phyloP scores from a whole-genome alignment of 2,797 vertebrate genomes.

The Pseudochromis fuscus region DNA sequence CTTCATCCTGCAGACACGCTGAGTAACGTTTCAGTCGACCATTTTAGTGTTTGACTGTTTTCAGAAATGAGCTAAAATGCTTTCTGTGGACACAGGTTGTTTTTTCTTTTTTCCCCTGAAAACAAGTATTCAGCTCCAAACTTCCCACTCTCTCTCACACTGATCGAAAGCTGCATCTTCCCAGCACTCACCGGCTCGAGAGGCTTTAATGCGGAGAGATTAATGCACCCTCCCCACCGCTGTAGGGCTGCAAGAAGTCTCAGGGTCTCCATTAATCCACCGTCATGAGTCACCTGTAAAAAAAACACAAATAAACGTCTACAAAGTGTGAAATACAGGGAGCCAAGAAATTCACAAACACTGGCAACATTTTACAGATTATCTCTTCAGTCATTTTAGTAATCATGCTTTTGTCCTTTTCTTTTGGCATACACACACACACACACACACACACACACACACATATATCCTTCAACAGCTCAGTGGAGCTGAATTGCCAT shows the following conservation, averaged over 20 bases:
- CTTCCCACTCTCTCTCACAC: constrained; percentile 7
- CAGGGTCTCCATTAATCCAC: constrained; percentile 58
- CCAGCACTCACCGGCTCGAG: constrained; percentile 34
- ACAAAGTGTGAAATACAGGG: constrained; percentile 17
- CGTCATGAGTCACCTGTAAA: constrained; percentile 50
- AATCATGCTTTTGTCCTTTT: constrained; percentile 59
- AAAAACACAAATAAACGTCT: constrained; percentile 46
- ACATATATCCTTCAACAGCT: constrained; percentile 58
- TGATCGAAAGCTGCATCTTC: constrained; percentile 18
- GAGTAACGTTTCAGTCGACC: too few relatives aligned
- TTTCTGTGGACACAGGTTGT: too few relatives aligned
- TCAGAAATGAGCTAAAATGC: too few relatives aligned
- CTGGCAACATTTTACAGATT: constrained; percentile 44
- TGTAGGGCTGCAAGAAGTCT: constrained; percentile 33
- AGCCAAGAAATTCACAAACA: constrained; percentile 38
- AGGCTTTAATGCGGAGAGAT: constrained; percentile 52
- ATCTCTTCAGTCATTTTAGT: constrained; percentile 54
- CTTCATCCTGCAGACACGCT: too few relatives aligned
- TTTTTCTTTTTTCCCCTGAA: too few relatives aligned
- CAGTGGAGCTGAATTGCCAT: constrained; percentile 74
- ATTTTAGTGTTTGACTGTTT: too few relatives aligned
- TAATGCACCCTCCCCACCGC: constrained; percentile 39
- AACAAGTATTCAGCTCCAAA: neutral
- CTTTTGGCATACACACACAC: constrained; percentile 41
- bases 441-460: constrained; percentile 39